A percentile compares a stretch with the other conserved stretches of the same genome.
Conservation (phyloP, 2,797 vertebrate genomes). For the Phaenicophaeus curvirostris region DNA sequence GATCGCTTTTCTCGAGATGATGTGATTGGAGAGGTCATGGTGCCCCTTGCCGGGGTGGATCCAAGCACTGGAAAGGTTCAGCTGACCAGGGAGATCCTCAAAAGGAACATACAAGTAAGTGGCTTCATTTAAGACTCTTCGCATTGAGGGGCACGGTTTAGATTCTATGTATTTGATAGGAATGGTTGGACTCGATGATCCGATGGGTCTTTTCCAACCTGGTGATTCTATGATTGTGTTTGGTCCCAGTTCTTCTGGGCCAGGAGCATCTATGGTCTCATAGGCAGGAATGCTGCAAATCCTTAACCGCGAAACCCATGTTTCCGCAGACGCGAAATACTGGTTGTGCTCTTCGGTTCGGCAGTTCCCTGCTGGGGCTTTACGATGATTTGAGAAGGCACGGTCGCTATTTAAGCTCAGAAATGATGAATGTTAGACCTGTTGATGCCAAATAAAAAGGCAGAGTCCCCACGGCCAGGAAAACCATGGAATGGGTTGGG, state of each 20-base stretch:
- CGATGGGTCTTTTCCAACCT: too few species aligned
- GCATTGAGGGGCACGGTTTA: too few species aligned
- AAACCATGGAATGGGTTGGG: too few species aligned
- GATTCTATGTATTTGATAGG: too few species aligned
- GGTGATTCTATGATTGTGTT: too few species aligned
- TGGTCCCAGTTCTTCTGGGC: too few species aligned
- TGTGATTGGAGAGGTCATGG: slow-evolving; percentile 93
- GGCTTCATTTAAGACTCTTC: rapidly evolving
- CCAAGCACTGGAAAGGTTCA: slow-evolving; percentile 93
- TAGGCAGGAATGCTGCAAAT: background rate
- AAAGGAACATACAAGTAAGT: slow-evolving; percentile 92
- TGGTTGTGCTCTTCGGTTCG: background rate
- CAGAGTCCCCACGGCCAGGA: too few species aligned
- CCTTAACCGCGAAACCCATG: background rate
- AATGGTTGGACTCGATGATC: too few species aligned
- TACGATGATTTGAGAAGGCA: rapidly evolving
- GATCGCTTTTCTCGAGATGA: slow-evolving; percentile 96
- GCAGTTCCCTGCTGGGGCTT: background rate
- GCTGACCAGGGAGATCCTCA: slow-evolving; percentile 90
- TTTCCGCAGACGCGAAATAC: rapidly evolving
- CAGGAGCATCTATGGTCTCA: rapidly evolving
- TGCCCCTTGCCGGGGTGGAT: slow-evolving; percentile 91
- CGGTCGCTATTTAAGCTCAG: too few species aligned
- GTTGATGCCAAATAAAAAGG: background rate
- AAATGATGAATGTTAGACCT: rapidly evolving